Base-by-base conservation (phyloP, 2,888 invertebrate species). In the Rosalia funebris region DNA sequence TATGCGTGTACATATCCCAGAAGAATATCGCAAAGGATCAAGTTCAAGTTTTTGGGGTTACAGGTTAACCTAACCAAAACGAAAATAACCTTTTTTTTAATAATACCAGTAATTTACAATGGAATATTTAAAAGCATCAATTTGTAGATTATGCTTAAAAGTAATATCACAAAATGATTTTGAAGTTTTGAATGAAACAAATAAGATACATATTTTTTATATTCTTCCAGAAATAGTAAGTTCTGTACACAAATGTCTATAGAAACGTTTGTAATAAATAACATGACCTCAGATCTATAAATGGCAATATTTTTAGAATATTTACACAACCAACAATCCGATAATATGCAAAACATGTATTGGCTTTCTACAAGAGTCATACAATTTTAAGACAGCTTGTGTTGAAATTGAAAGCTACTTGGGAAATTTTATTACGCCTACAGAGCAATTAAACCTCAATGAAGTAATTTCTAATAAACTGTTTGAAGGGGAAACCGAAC, bases 301-400 rank as follows among this genome's bases (percentile, higher is more conserved):
- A n/a, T n/a, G n/a, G n/a, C n/a, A n/a, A n/a, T n/a, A n/a, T n/a
- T 20, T 48, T 48, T 15, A 48, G 48, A 20, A 48, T 37, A 34
- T 37, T 1, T 7, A 0, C 7, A 12, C 36, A 4, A 48, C 19
- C 14, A 48, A 11, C 1, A 17, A 14, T 5, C 48, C 48, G 1
- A 9, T 48, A n/a, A 10, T 48, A 11, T 48, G 48, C 14, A 19
- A 1, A 1, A 36, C 11, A 48, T 48, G 48, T 48, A 11, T 10
- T 11, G 37, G 36, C 9, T 9, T 14, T 5, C 10, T 48, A 7
- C 48, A 48, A 37, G 12, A 48, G 16, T 48, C 20, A 14, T 48
- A 11, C 17, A 12, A 12, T 19, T 48, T 48, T 36, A 48, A 48
- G 12, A 36, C 48, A 9, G 36, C 37, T 7, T 48, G 48, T 12